Evolutionary conservation across 1,140 invertebrate genomes (phyloP).

Genomic region (Patella vulgata): DNA sequence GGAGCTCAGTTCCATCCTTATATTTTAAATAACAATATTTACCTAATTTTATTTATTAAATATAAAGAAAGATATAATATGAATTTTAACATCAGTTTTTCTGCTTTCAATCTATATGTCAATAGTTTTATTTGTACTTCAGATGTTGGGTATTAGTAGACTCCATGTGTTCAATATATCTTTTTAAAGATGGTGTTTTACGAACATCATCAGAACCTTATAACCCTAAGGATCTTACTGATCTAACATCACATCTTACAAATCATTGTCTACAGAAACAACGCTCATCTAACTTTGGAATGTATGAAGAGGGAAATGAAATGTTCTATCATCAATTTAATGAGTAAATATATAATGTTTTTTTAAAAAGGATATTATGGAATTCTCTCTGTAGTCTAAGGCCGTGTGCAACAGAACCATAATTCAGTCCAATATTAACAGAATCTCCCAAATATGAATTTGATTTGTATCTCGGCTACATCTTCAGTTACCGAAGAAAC

Average conservation of each 20-base stretch:
- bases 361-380: slow-evolving; percentile 1
- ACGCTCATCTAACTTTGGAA: slow-evolving; percentile 44
- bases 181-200: slow-evolving; percentile 47
- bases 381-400: not conserved
- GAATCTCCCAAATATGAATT: too few relatives aligned
- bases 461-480: too few relatives aligned
- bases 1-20: too few relatives aligned
- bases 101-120: too few relatives aligned
- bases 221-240: slow-evolving; percentile 33
- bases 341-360: slow-evolving; percentile 32
- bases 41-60: too few relatives aligned
- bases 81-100: too few relatives aligned
- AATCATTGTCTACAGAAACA: slow-evolving; percentile 53
- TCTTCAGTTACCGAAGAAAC: too few relatives aligned
- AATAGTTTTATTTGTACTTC: too few relatives aligned
- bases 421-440: not conserved
- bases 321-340: slow-evolving; percentile 54
- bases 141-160: slow-evolving; percentile 55
- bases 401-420: not conserved
- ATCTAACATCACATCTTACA: slow-evolving; percentile 50
- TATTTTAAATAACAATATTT: too few relatives aligned
- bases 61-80: too few relatives aligned
- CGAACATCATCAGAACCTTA: slow-evolving; percentile 51
- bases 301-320: slow-evolving; percentile 54
- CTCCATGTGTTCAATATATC: slow-evolving; percentile 40